Percentiles rank a stretch among this genome's conserved stretches.
These are phyloP conservation scores for Callithrix jacchus DNA, from an alignment of 2,113 vertebrate genomes.

Conservation along the genomic window DNA sequence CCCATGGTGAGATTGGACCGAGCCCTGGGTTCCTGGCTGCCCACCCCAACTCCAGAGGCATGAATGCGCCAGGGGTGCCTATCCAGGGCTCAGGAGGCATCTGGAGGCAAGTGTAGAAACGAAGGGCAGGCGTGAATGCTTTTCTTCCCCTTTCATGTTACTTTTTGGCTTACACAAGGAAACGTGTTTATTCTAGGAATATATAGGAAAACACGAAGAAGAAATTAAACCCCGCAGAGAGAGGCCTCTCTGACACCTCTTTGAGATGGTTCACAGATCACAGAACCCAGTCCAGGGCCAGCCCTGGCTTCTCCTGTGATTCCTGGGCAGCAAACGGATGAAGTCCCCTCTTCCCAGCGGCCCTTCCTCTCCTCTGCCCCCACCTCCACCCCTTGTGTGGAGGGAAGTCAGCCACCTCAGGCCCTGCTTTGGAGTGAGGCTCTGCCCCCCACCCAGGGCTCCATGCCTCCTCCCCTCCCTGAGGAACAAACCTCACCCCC, in stretches of 20 bases:
- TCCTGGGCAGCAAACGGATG: not conserved
- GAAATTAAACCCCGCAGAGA: not conserved
- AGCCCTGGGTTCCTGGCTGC: not conserved
- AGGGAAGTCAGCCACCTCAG: no score
- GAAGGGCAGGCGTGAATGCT: not conserved
- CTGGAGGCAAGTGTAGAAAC: not conserved
- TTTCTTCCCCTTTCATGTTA: not conserved
- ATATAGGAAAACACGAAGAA: not conserved
- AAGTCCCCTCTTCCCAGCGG: rapidly evolving
- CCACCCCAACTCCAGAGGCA: rapidly evolving
- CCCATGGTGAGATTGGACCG: not conserved
- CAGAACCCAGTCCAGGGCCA: not conserved
- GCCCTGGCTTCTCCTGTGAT: not conserved
- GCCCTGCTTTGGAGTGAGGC: no score
- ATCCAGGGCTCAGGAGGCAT: rapidly evolving
- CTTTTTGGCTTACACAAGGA: not conserved
- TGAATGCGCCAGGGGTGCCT: not conserved
- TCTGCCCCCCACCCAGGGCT: not conserved
- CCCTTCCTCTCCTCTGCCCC: rapidly evolving
- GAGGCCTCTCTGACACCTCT: not conserved
- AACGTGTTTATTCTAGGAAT: not conserved
- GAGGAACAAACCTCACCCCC: not conserved
- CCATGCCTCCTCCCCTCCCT: not conserved
- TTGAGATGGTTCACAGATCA: not conserved
- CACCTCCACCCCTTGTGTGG: not conserved